These are phyloP conservation scores for Dermochelys coriacea DNA, from an alignment of 2,797 vertebrate species.

Conservation along the genomic window DNA sequence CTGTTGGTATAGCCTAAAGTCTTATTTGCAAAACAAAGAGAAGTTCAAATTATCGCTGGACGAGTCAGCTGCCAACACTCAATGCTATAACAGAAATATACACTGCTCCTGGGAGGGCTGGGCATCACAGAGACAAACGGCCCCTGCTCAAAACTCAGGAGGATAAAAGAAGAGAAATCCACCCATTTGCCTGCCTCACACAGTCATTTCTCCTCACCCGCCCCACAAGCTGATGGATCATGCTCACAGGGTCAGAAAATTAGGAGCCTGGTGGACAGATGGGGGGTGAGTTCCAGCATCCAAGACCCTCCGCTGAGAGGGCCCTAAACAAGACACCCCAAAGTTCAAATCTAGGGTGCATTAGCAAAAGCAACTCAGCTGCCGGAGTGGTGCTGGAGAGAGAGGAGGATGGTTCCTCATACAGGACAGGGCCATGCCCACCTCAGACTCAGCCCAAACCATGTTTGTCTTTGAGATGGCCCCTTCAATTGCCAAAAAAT, in stretches of 20 bases:
- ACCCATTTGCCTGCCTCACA: neutral
- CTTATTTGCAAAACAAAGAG: constrained; percentile 58
- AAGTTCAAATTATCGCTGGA: neutral
- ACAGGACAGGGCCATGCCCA: neutral
- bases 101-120: neutral
- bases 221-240: too few relatives aligned
- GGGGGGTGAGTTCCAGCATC: too few relatives aligned
- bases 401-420: neutral
- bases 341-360: neutral
- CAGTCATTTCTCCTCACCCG: too few relatives aligned
- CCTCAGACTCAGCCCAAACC: too few relatives aligned
- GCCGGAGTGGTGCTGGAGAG: rapidly evolving
- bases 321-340: too few relatives aligned
- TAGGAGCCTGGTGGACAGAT: too few relatives aligned
- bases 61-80: neutral
- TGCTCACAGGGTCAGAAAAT: too few relatives aligned
- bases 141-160: neutral
- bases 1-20: constrained; percentile 6
- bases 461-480: neutral
- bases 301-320: too few relatives aligned
- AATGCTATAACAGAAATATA: constrained; percentile 12
- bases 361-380: neutral
- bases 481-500: neutral
- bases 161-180: neutral
- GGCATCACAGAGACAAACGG: neutral